Conservation (phyloP, 2,797 vertebrate genomes). For the Catharus ustulatus region DNA sequence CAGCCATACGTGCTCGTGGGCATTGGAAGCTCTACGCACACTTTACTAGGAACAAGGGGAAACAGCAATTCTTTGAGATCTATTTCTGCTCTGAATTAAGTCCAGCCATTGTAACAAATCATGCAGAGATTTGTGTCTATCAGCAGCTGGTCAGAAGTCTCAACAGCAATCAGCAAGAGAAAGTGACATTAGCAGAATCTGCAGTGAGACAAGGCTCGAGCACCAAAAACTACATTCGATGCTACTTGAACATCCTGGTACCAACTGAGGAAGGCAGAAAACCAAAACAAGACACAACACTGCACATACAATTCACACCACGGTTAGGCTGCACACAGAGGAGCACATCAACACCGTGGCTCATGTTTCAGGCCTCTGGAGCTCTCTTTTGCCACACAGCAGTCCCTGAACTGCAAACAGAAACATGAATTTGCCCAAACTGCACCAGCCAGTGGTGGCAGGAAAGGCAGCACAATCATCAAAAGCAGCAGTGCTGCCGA, state of each 20-base stretch:
- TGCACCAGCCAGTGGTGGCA: not conserved
- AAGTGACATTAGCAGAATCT: slow-evolving; percentile 43
- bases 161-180: slow-evolving; percentile 45
- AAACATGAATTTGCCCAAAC: not conserved
- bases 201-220: not conserved
- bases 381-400: not conserved
- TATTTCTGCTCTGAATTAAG: slow-evolving; percentile 59
- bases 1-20: slow-evolving; percentile 13
- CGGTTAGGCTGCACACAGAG: not conserved
- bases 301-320: not conserved
- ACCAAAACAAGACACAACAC: not conserved
- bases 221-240: not conserved
- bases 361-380: not conserved
- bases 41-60: not conserved
- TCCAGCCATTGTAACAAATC: slow-evolving; percentile 54
- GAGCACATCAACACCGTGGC: not conserved
- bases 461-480: not conserved
- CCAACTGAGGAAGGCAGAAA: not conserved
- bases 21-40: not conserved
- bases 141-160: slow-evolving; percentile 57
- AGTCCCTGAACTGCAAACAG: not conserved
- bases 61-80: not conserved
- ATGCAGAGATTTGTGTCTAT: slow-evolving; percentile 39
- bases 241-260: not conserved
- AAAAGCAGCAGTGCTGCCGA: not conserved